Base-by-base conservation (phyloP, 2,888 invertebrate species). In the Trachelus iudaicus region DNA sequence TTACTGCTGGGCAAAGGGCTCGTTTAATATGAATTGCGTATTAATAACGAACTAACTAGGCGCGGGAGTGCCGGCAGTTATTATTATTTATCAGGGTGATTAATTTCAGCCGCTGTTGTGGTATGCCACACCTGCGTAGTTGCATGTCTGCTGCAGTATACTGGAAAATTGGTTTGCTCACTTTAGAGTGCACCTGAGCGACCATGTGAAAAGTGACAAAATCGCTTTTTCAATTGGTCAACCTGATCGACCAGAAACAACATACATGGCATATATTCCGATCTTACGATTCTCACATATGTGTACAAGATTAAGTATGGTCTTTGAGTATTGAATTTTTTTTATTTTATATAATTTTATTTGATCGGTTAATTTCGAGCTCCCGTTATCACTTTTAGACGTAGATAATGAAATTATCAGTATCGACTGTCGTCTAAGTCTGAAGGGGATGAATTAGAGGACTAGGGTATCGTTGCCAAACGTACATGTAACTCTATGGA, bases 11-110 rank as follows among this genome's bases (percentile, higher is more conserved):
- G 73, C 76, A 12, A 77, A 31, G 73, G 69, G 75, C 56, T 75
- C 78, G 75, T 90, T 91, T 89, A 91, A 91, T 91, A 91, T 91
- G 89, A 90, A 91, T 91, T 89, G 90, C 88, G 86, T 89, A 90
- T 91, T 90, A 90, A 91, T 90, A 90, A 89, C 88, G 87, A 87
- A 89, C 89, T 87, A 89, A 88, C 89, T 87, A 85, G 85, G 87
- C 84, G 86, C 85, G 85, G 80, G 83, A 84, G 81, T 81, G 83
- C 85, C 84, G 81, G 82, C 83, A 84, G 88, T 89, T 90, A 88
- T 90, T 90, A 90, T 90, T 90, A 91, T 91, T 90, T 90, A 90
- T 91, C 88, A 87, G 86, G 86, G 87, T 90, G 88, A 90, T 91
- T 90, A 90, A 90, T 90, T 87, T 85, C 85, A 85, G 86, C 86